Evolutionary conservation across 2,888 invertebrate genomes (phyloP).

Genomic region (Sisyra nigra): DNA sequence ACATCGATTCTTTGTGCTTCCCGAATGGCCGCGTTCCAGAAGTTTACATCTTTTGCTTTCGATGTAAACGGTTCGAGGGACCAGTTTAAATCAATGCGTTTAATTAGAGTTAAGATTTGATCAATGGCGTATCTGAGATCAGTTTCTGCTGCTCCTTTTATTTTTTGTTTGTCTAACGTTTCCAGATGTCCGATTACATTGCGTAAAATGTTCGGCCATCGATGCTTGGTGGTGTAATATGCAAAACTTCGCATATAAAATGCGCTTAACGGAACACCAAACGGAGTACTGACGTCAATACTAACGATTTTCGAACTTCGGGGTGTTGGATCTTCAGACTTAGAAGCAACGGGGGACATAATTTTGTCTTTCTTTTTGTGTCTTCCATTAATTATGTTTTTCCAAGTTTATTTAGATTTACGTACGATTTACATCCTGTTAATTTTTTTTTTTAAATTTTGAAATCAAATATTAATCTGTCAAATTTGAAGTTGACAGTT

Average conservation of each 20-base stretch:
- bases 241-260: constrained; percentile 67
- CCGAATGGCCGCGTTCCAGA: constrained; percentile 57
- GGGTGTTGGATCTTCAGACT: too few relatives aligned
- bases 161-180: too few relatives aligned
- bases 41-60: constrained; percentile 33
- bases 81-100: constrained; percentile 85
- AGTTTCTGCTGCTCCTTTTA: constrained; percentile 32
- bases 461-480: too few relatives aligned
- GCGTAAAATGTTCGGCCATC: constrained; percentile 78
- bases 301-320: too few relatives aligned
- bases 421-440: too few relatives aligned
- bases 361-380: too few relatives aligned
- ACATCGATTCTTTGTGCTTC: constrained; percentile 17
- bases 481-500: too few relatives aligned
- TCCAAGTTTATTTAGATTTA: too few relatives aligned
- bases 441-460: too few relatives aligned
- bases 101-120: constrained; percentile 66
- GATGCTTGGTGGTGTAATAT: constrained; percentile 66
- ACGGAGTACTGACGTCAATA: constrained; percentile 33
- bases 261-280: constrained; percentile 38
- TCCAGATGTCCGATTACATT: constrained; percentile 65
- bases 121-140: constrained; percentile 61
- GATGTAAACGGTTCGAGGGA: constrained; percentile 38
- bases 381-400: too few relatives aligned
- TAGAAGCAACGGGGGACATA: too few relatives aligned